Conservation (phyloP, 2,888 invertebrate genomes). For the Calephelis perditalis region DNA sequence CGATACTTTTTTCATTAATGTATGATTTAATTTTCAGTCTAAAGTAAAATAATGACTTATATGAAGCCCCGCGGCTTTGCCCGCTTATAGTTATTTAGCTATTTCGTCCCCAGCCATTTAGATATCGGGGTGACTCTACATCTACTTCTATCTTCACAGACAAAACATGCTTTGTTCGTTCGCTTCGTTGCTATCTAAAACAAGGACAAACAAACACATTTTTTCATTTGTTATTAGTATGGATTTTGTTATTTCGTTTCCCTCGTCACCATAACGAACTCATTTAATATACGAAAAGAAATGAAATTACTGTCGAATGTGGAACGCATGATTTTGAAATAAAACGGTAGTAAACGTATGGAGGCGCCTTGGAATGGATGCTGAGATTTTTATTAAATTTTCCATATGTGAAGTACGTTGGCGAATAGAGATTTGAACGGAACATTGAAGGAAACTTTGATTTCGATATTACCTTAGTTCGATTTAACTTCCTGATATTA, state of each 20-base stretch:
- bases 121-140: too few relatives aligned
- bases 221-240: not conserved
- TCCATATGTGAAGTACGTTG: constrained; percentile 52
- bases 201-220: too few relatives aligned
- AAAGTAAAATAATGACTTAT: too few relatives aligned
- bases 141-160: too few relatives aligned
- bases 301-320: constrained; percentile 12
- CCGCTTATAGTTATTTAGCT: too few relatives aligned
- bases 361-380: constrained; percentile 41
- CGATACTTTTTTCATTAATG: too few relatives aligned
- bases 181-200: too few relatives aligned
- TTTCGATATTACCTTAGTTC: constrained; percentile 23
- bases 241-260: constrained; percentile 6
- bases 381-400: constrained; percentile 62
- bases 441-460: constrained; percentile 36
- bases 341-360: constrained; percentile 37
- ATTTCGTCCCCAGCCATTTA: too few relatives aligned
- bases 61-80: too few relatives aligned
- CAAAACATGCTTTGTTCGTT: too few relatives aligned
- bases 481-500: constrained; percentile 27
- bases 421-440: constrained; percentile 57
- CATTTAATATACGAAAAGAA: constrained; percentile 10
- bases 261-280: constrained; percentile 5
- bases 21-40: too few relatives aligned
- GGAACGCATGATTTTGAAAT: constrained; percentile 32